A percentile compares a stretch with the other conserved stretches of the same genome.
These are phyloP conservation scores for Asarcornis scutulata DNA, from an alignment of 2,113 vertebrate genomes.

Conservation along the genomic window DNA sequence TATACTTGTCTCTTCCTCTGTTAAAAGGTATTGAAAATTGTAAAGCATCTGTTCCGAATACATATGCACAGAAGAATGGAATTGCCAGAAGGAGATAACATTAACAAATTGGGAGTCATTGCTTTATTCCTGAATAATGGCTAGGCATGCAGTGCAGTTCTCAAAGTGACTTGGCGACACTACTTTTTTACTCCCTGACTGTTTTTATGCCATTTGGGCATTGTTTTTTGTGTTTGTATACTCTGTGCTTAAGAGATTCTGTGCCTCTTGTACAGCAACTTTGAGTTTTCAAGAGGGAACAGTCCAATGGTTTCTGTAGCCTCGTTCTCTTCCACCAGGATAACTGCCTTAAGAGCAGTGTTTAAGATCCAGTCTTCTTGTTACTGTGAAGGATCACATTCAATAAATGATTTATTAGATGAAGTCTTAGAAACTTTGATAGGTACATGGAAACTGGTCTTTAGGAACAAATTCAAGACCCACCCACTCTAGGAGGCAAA, in stretches of 20 bases:
- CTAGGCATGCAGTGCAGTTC: accelerated
- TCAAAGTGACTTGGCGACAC: neutral
- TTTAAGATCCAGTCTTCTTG: neutral
- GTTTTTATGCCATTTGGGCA: neutral
- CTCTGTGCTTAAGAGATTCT: neutral
- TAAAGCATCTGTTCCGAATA: slow-evolving; percentile 7
- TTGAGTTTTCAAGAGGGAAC: neutral
- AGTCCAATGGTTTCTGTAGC: neutral
- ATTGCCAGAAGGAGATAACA: neutral
- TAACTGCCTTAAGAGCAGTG: neutral
- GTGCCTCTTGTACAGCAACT: neutral
- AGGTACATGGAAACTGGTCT: neutral
- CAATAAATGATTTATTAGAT: neutral
- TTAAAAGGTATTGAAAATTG: slow-evolving; percentile 45
- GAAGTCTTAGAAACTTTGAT: neutral
- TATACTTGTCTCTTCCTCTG: slow-evolving; percentile 87
- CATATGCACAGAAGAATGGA: neutral
- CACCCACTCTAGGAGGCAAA: neutral
- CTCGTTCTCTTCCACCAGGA: neutral
- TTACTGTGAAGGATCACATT: neutral
- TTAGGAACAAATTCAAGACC: neutral
- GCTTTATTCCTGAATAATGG: neutral
- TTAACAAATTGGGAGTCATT: neutral
- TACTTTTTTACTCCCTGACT: neutral
- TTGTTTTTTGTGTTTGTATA: neutral